phyloP scores from a whole-genome alignment of 2,113 vertebrate genomes.

The Leptosomus discolor region DNA sequence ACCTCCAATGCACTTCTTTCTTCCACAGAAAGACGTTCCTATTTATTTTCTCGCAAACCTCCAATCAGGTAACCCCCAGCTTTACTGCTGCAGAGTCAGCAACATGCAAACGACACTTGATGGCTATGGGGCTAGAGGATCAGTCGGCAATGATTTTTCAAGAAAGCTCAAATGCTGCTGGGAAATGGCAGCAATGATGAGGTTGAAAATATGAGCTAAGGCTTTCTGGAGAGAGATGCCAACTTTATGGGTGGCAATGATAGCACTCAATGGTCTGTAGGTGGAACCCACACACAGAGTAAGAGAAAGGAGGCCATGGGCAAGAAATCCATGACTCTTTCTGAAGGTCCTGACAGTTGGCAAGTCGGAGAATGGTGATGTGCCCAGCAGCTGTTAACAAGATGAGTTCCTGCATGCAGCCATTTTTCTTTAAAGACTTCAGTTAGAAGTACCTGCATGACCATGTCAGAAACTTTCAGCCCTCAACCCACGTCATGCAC shows the following conservation, averaged over 20 bases:
- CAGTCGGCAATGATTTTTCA: background rate
- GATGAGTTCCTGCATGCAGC: background rate
- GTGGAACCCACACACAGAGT: background rate
- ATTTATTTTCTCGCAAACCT: background rate
- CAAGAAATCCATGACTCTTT: background rate
- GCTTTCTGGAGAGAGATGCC: background rate
- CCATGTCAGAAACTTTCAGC: background rate
- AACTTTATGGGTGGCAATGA: background rate
- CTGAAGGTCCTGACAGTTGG: background rate
- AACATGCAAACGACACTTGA: background rate
- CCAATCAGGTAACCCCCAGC: background rate
- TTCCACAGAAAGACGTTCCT: background rate
- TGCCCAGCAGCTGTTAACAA: conserved; percentile 6
- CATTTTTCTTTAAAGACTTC: background rate
- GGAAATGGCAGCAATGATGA: background rate
- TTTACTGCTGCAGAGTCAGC: background rate
- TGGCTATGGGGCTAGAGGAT: background rate
- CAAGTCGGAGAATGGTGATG: background rate
- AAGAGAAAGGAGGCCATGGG: background rate
- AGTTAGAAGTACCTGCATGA: conserved; percentile 30
- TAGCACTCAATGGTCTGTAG: background rate
- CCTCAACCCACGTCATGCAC: background rate
- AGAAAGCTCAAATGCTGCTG: conserved; percentile 44
- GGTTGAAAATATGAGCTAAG: background rate
- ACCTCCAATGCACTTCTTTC: background rate